Conservation (phyloP, 2,888 invertebrate species). For the Caenorhabditis plicata region DNA sequence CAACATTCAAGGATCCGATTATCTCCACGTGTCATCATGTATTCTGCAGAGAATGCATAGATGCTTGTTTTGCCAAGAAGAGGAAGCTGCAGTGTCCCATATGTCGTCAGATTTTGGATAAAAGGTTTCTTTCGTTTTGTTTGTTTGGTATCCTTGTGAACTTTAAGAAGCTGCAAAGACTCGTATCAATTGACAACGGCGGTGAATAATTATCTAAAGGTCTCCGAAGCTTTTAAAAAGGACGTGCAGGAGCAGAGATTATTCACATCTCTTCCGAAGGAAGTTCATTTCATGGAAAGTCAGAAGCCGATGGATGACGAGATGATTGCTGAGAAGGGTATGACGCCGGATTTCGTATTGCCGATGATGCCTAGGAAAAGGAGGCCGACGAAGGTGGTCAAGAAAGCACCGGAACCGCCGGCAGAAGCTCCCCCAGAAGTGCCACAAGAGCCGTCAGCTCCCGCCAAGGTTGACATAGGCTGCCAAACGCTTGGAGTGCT, state of each 20-base stretch:
- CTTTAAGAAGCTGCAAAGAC: conserved; percentile 25
- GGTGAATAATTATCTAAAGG: conserved; percentile 32
- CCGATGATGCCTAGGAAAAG: conserved; percentile 9
- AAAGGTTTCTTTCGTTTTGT: conserved; percentile 20
- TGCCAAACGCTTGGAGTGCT: neutral
- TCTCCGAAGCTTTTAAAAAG: conserved; percentile 26
- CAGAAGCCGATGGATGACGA: conserved; percentile 30
- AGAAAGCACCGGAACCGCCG: conserved; percentile 1
- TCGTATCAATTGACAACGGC: conserved; percentile 15
- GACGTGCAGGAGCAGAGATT: conserved; percentile 5
- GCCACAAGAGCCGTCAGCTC: conserved; percentile 1
- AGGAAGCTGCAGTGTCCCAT: conserved; percentile 42
- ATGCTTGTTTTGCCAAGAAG: conserved; percentile 28
- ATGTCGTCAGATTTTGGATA: conserved; percentile 35
- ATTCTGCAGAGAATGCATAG: conserved; percentile 37
- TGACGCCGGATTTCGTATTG: conserved; percentile 22
- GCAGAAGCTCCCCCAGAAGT: conserved; percentile 7
- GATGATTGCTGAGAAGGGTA: conserved; percentile 27
- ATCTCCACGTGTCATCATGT: conserved; percentile 41
- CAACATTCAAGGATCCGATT: conserved; percentile 41
- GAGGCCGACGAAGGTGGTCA: neutral
- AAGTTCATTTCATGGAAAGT: conserved; percentile 31
- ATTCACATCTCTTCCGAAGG: conserved; percentile 16
- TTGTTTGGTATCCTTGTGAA: neutral
- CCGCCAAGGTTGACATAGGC: conserved; percentile 2